Evolutionary conservation across 2,113 vertebrate species (phyloP).

Genomic region (Phodopus roborovskii): DNA sequence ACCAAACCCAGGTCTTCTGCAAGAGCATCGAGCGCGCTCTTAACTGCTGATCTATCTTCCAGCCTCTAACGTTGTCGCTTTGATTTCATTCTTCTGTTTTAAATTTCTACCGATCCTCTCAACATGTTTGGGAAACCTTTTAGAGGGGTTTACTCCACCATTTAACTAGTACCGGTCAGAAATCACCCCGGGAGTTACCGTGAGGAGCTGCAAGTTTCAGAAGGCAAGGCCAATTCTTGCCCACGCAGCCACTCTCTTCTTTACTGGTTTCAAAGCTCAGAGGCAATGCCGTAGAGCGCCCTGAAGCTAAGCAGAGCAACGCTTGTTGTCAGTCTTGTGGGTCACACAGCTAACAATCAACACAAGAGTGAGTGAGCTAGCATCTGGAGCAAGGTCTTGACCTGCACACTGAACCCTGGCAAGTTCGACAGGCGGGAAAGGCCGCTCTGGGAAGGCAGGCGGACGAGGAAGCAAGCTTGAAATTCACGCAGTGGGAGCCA

Average conservation of each 20-base stretch:
- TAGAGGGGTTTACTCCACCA: background rate
- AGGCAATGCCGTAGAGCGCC: fast-evolving
- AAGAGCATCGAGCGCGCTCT: background rate
- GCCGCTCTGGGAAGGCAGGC: background rate
- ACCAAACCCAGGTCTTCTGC: background rate
- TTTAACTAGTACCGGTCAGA: background rate
- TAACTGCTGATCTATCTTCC: background rate
- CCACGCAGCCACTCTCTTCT: background rate
- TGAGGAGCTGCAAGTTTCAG: background rate
- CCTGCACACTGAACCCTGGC: background rate
- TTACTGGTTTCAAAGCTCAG: background rate
- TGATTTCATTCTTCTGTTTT: background rate
- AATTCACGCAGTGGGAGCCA: background rate
- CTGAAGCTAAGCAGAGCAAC: background rate
- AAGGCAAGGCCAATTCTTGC: background rate
- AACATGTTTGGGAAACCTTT: background rate
- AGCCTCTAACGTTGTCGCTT: background rate
- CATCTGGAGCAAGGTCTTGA: background rate
- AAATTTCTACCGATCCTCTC: background rate
- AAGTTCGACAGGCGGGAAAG: background rate
- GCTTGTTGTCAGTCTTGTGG: background rate
- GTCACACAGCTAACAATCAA: background rate
- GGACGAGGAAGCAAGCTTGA: too few relatives aligned
- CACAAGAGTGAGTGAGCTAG: background rate
- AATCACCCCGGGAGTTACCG: background rate